phyloP scores from a whole-genome alignment of 1,140 invertebrate genomes.

The Calliphora vicina region DNA sequence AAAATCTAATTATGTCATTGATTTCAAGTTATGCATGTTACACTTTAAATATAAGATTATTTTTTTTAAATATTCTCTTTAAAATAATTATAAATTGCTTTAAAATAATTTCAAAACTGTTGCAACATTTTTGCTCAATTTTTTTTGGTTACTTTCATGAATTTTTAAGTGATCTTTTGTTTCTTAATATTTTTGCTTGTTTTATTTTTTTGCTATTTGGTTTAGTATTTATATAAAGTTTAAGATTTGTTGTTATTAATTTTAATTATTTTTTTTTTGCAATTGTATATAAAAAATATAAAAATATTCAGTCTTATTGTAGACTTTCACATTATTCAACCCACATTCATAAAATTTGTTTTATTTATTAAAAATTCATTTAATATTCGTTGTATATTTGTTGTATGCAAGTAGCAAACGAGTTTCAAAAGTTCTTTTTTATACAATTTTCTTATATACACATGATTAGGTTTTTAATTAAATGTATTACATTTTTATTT shows the following conservation, averaged over 20 bases:
- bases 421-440: neutral
- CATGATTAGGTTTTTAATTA: neutral
- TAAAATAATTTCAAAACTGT: too few relatives aligned
- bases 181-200: neutral
- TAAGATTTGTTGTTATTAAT: constrained; percentile 4
- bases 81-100: too few relatives aligned
- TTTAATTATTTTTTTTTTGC: neutral
- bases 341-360: neutral
- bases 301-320: neutral
- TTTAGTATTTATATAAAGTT: neutral
- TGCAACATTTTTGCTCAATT: too few relatives aligned
- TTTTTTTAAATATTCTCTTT: too few relatives aligned
- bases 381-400: too few relatives aligned
- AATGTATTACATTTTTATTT: neutral
- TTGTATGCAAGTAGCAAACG: too few relatives aligned
- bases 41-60: too few relatives aligned
- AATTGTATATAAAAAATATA: neutral
- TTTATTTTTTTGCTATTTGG: neutral
- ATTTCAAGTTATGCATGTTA: too few relatives aligned
- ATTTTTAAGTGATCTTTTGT: neutral
- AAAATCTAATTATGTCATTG: too few relatives aligned
- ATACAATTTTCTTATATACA: neutral
- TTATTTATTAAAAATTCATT: neutral
- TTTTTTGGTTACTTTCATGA: too few relatives aligned
- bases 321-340: neutral